phyloP scores from a whole-genome alignment of 2,797 vertebrate genomes.

The Florisuga fusca region DNA sequence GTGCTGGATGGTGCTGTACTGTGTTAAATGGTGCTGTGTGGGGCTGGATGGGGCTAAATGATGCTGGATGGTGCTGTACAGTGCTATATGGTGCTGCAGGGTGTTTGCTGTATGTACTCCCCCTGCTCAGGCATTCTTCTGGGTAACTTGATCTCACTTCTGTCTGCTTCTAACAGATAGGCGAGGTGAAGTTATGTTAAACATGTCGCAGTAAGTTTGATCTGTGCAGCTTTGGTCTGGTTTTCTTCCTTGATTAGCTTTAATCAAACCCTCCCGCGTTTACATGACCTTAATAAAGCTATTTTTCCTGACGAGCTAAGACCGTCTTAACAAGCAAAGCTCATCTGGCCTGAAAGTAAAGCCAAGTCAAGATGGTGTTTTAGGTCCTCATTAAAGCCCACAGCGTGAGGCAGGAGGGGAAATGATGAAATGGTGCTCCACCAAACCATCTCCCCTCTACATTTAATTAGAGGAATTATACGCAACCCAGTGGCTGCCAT shows the following conservation, averaged over 20 bases:
- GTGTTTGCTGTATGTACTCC: neutral
- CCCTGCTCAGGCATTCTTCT: conserved; percentile 57
- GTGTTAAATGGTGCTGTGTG: fast-evolving
- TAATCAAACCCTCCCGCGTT: conserved; percentile 71
- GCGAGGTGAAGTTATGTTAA: conserved; percentile 65
- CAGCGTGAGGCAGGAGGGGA: conserved; percentile 75
- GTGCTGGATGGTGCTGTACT: fast-evolving
- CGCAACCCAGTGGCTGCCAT: conserved; percentile 69
- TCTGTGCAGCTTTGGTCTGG: conserved; percentile 48
- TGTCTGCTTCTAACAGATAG: conserved; percentile 68
- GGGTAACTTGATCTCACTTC: conserved; percentile 73
- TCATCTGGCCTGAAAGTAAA: conserved; percentile 79
- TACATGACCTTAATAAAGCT: conserved; percentile 80
- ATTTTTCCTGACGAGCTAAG: conserved; percentile 79
- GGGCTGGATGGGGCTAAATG: fast-evolving
- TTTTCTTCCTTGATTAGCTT: conserved; percentile 78
- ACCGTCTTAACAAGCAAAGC: conserved; percentile 77
- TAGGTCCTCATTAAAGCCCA: conserved; percentile 80
- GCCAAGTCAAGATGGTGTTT: conserved; percentile 79
- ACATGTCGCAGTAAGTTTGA: conserved; percentile 63
- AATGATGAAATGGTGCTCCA: conserved; percentile 74
- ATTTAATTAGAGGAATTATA: conserved; percentile 83
- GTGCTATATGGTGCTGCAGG: fast-evolving
- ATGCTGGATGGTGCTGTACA: fast-evolving
- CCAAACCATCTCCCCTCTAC: conserved; percentile 77